A percentile compares a stretch with the other conserved stretches of the same genome.
Evolutionary conservation across 1,140 invertebrate genomes (phyloP).

Genomic region (Leptinotarsa lineolata): DNA sequence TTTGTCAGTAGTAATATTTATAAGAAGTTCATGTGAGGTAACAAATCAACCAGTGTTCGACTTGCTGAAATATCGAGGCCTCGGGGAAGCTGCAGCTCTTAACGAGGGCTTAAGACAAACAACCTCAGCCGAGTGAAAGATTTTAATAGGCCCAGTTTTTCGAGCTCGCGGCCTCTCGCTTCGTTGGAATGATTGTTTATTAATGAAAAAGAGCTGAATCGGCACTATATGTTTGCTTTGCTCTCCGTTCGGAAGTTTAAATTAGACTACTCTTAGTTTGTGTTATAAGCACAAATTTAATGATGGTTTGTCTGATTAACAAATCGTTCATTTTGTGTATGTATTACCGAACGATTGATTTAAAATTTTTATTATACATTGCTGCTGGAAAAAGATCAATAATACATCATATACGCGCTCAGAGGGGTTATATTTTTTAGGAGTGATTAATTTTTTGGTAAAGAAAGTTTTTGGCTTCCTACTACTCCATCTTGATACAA

Average conservation of each 20-base stretch:
- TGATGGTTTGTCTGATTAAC: constrained; percentile 25
- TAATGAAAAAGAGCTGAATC: constrained; percentile 46
- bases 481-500: no score
- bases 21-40: constrained; percentile 29
- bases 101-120: constrained; percentile 47
- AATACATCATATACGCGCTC: no score
- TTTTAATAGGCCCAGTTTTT: constrained; percentile 53
- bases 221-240: constrained; percentile 37
- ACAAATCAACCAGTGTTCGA: constrained; percentile 43
- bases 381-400: no score
- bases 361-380: no score
- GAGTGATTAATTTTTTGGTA: no score
- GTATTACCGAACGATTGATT: constrained; percentile 12
- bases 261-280: constrained; percentile 36
- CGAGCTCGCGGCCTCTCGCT: constrained; percentile 43
- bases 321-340: constrained; percentile 28
- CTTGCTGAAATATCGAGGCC: constrained; percentile 44
- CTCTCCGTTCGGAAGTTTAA: constrained; percentile 31
- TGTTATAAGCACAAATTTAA: constrained; percentile 34
- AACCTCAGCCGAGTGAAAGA: constrained; percentile 51
- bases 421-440: no score
- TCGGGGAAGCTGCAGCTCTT: constrained; percentile 33
- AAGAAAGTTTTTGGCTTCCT: no score
- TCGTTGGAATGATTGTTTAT: constrained; percentile 44
- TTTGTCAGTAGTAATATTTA: constrained; percentile 34